A percentile compares a stretch with the other conserved stretches of the same genome.
Evolutionary conservation across 2,113 vertebrate species (phyloP).

Genomic region (Macroglossus sobrinus): DNA sequence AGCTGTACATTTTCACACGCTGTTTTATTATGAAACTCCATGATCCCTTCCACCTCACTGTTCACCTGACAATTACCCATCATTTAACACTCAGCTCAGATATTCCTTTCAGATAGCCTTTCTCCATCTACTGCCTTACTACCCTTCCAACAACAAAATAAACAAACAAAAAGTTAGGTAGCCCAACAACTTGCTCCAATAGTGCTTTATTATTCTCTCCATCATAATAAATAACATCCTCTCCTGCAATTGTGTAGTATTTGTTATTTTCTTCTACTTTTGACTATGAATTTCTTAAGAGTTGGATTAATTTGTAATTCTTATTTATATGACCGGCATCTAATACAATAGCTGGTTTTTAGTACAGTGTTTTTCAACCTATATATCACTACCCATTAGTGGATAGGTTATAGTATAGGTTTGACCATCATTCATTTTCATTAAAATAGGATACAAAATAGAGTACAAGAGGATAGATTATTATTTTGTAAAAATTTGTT

Average conservation of each 20-base stretch:
- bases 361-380: not conserved
- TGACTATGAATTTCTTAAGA: not conserved
- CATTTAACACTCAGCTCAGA: not conserved
- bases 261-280: not conserved
- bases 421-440: not conserved
- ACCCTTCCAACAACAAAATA: not conserved
- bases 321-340: not conserved
- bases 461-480: not conserved
- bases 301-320: not conserved
- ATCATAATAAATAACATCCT: not conserved
- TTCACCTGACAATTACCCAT: not conserved
- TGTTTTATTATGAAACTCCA: not conserved
- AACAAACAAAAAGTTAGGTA: not conserved
- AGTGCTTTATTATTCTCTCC: not conserved
- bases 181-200: not conserved
- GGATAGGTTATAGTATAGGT: not conserved
- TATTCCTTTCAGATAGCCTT: not conserved
- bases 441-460: not conserved
- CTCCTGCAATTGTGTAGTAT: not conserved
- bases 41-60: not conserved
- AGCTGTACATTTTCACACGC: not conserved
- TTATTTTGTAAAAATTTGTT: not conserved
- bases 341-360: not conserved
- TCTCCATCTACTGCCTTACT: not conserved
- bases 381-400: not conserved